Evolutionary conservation across 1,140 invertebrate species (phyloP), one percentile per base, ranked within the genome.

Genomic region (Heterodera carotae): DNA sequence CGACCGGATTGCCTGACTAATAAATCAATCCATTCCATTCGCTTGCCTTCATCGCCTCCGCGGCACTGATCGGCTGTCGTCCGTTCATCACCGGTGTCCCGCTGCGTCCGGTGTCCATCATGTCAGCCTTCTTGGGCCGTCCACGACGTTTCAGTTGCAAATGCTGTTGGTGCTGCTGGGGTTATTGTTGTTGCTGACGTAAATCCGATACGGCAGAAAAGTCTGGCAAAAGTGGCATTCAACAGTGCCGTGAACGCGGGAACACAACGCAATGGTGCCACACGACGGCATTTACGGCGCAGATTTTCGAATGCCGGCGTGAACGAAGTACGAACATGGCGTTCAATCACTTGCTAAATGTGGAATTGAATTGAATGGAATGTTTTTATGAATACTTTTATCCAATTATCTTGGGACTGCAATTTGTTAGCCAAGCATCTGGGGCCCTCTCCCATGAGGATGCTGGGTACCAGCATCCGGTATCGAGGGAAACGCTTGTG

Each of bases 231-330:
- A 31, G 22, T 6, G 18, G 10, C 4, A 39, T 82, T 82, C 3
- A 82, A 29, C 43, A 83, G 15, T 22, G 82, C 73, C 2, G 72
- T 64, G 53, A 27, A 34, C n/a, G 80, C 79, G 36, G 80, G 31
- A 72, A 83, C 31, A 71, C 62, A 68, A 4, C 10, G 60, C 67
- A 43, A 48, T n/a, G n/a, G 12, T 74, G 10, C 22, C 3, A 27
- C 25, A 27, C 22, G 76, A 22, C 34, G 31, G 8, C 85, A 84
- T 27, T 87, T 87, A 29, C 81, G 66, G 27, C 75, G 74, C n/a
- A 86, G 59, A 79, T 86, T 86, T 68, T 86, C 85, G 60, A 86
- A 84, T 7, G 85, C 85, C 12, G 85, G 85, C 15, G 83, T 73
- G 53, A 86, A 85, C 1, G 85, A 85, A 12, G 82, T 82, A 33